Evolutionary conservation across 2,888 invertebrate genomes (phyloP).

Genomic region (Xylota segnis): DNA sequence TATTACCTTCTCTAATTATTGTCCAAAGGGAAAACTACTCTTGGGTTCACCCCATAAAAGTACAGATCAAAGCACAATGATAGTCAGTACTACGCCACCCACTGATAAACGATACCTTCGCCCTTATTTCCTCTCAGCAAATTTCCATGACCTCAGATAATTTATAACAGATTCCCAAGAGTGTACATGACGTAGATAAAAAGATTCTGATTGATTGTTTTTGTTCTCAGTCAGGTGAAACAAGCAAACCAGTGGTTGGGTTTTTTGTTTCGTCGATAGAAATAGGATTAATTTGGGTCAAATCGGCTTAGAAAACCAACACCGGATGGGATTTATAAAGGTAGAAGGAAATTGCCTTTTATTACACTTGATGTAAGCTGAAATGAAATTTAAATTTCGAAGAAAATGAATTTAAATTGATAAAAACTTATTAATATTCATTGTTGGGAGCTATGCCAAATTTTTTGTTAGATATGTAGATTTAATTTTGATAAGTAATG

Average conservation of each 20-base stretch:
- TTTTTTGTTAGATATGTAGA: background rate
- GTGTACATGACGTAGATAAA: conserved; percentile 7
- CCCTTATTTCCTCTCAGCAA: conserved; percentile 26
- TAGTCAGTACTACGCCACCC: background rate
- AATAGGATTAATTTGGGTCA: conserved; percentile 3
- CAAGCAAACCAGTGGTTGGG: background rate
- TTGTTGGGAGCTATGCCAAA: background rate
- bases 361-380: conserved; percentile 4
- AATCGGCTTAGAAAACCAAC: conserved; percentile 24
- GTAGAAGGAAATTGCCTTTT: conserved; percentile 2
- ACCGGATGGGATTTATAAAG: background rate
- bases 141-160: conserved; percentile 21
- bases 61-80: background rate
- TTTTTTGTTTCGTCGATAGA: background rate
- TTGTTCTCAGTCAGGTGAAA: conserved; percentile 37
- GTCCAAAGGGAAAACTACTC: background rate
- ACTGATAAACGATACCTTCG: conserved; percentile 4
- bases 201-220: conserved; percentile 39
- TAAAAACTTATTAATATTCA: conserved; percentile 28
- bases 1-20: conserved; percentile 18
- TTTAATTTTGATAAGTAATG: background rate
- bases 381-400: conserved; percentile 16
- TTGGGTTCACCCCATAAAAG: background rate
- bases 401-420: conserved; percentile 14
- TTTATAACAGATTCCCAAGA: conserved; percentile 32